Percentiles rank a stretch among this genome's conserved stretches.
Evolutionary conservation across 2,888 invertebrate genomes (phyloP).

Genomic region (Chrysodeixis includens): DNA sequence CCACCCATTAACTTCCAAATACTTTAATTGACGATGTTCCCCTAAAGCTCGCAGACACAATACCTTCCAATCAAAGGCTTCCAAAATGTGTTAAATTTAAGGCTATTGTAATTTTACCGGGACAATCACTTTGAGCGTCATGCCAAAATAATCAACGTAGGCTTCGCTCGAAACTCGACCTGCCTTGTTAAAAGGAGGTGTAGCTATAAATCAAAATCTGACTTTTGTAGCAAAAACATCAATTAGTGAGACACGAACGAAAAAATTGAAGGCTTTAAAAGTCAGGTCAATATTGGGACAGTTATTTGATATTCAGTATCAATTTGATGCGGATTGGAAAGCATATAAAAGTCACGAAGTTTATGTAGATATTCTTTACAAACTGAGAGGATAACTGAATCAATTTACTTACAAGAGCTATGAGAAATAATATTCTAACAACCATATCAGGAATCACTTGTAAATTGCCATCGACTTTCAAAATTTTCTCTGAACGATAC

Average conservation of each 20-base stretch:
- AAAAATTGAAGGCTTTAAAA: slow-evolving; percentile 33
- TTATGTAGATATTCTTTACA: neutral
- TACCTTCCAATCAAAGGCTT: slow-evolving; percentile 1
- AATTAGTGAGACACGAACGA: slow-evolving; percentile 31
- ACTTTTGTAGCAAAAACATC: slow-evolving; percentile 26
- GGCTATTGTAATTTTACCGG: neutral
- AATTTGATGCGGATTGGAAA: slow-evolving; percentile 25
- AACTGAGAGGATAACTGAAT: neutral
- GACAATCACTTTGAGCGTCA: slow-evolving; percentile 7
- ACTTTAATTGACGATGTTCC: neutral
- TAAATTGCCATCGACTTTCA: no score
- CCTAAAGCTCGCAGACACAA: neutral
- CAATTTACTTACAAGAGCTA: no score
- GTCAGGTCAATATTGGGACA: slow-evolving; percentile 32
- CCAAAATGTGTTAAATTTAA: neutral
- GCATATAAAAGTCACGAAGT: slow-evolving; percentile 21
- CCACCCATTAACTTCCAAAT: neutral
- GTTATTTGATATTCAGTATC: slow-evolving; percentile 31
- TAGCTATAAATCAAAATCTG: slow-evolving; percentile 31
- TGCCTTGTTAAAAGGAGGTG: slow-evolving; percentile 6
- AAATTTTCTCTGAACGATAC: no score
- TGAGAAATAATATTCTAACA: no score
- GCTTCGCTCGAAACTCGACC: neutral
- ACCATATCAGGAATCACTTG: no score
- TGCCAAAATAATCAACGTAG: neutral